Evolutionary conservation across 2,888 invertebrate species (phyloP).

Genomic region (Caenorhabditis afra): DNA sequence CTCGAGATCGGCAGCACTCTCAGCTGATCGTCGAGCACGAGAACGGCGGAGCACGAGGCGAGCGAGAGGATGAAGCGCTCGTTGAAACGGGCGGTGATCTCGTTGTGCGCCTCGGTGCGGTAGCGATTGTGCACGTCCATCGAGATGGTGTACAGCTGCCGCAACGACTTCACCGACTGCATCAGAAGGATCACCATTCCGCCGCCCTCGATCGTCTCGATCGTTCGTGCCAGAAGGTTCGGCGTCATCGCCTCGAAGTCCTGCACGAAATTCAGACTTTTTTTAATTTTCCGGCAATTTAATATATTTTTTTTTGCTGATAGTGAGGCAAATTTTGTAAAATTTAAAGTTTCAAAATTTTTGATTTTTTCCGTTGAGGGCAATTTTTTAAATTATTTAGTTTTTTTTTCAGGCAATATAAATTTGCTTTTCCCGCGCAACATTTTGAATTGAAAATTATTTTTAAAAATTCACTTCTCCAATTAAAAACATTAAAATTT

Average conservation of each 20-base stretch:
- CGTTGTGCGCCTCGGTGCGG: slow-evolving; percentile 94
- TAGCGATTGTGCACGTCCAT: slow-evolving; percentile 99
- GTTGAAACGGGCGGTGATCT: slow-evolving; percentile 94
- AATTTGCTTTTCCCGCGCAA: too few species aligned
- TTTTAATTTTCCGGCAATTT: slow-evolving; percentile 3
- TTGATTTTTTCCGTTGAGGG: neutral
- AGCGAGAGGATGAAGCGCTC: slow-evolving; percentile 94
- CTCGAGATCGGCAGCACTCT: slow-evolving; percentile 93
- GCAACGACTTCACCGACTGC: slow-evolving; percentile 89
- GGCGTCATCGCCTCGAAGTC: slow-evolving; percentile 98
- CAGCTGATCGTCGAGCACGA: slow-evolving; percentile 95
- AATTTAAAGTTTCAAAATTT: neutral
- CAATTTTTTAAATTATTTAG: too few species aligned
- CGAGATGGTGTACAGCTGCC: slow-evolving; percentile 94
- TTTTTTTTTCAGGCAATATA: too few species aligned
- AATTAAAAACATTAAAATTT: too few species aligned
- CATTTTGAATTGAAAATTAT: too few species aligned
- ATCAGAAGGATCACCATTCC: slow-evolving; percentile 90
- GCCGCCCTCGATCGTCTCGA: slow-evolving; percentile 99
- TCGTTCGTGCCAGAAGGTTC: slow-evolving; percentile 93
- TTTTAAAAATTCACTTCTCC: too few species aligned
- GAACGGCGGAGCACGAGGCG: slow-evolving; percentile 85
- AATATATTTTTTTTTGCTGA: too few species aligned
- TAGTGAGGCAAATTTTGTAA: too few species aligned
- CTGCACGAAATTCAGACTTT: slow-evolving; percentile 81